Evolutionary conservation across 2,113 vertebrate genomes (phyloP).

Genomic region (Oncorhynchus mykiss): DNA sequence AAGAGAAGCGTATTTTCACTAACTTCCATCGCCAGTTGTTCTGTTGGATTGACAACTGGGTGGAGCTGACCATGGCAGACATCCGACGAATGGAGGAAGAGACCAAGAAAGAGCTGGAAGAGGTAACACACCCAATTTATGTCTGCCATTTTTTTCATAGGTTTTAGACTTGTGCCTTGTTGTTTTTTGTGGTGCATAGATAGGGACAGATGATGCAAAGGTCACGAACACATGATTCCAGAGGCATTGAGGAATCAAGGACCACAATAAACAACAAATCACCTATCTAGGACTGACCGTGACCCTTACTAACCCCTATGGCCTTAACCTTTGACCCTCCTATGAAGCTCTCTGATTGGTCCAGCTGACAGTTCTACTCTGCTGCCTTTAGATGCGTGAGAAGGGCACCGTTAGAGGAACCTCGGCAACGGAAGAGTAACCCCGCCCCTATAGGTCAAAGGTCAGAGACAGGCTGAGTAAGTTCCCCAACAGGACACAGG

Average conservation of each 20-base stretch:
- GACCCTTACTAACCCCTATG: conserved; percentile 25
- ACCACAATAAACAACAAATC: not conserved
- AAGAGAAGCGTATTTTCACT: conserved; percentile 99
- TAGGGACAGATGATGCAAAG: not conserved
- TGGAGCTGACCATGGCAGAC: conserved; percentile 95
- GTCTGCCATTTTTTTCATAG: not conserved
- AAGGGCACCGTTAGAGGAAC: conserved; percentile 96
- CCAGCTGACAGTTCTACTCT: conserved; percentile 81
- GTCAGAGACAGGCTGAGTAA: conserved; percentile 92
- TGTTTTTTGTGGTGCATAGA: not conserved
- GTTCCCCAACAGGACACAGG: conserved; percentile 67
- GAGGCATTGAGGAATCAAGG: not conserved
- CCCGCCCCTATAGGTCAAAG: conserved; percentile 81
- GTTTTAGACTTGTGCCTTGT: not conserved
- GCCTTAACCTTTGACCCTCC: conserved; percentile 2
- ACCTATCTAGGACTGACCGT: not conserved
- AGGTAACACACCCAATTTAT: conserved; percentile 69
- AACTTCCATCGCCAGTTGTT: conserved; percentile 98
- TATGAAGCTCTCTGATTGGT: conserved; percentile 41
- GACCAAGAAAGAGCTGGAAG: conserved; percentile 94
- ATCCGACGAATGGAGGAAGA: conserved; percentile 96
- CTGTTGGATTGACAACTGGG: conserved; percentile 98
- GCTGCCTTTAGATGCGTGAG: conserved; percentile 91
- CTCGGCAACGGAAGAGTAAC: conserved; percentile 91
- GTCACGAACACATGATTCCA: not conserved